Evolutionary conservation across 2,797 vertebrate genomes (phyloP).

Genomic region (Columba guinea): DNA sequence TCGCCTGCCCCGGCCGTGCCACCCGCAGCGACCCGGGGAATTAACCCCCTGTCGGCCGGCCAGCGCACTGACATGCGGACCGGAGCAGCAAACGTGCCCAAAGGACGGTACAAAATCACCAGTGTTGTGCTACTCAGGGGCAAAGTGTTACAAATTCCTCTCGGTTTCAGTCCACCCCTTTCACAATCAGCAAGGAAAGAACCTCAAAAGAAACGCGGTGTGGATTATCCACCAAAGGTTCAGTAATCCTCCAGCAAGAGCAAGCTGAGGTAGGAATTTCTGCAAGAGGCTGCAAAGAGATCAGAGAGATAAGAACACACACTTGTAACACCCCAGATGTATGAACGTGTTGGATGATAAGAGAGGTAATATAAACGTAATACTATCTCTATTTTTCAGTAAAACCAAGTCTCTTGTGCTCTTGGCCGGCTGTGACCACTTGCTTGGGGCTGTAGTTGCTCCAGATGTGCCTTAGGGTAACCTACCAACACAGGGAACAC

Average conservation of each 20-base stretch:
- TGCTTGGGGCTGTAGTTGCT: neutral
- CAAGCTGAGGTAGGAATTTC: neutral
- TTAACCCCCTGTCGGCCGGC: too few species aligned
- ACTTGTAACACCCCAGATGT: neutral
- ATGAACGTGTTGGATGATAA: neutral
- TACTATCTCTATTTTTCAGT: neutral
- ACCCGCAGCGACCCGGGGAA: too few species aligned
- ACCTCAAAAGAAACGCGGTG: neutral
- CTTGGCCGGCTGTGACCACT: neutral
- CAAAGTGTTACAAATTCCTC: neutral
- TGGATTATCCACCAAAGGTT: neutral
- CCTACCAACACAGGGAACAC: neutral
- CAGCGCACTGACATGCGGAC: neutral
- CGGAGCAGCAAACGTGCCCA: neutral
- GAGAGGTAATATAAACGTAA: neutral
- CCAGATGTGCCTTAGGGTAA: neutral
- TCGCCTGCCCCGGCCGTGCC: too few species aligned
- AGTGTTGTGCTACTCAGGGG: accelerated
- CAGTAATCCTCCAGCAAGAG: neutral
- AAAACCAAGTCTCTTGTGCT: neutral
- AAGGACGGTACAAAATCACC: neutral
- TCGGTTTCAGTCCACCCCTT: neutral
- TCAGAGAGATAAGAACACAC: neutral
- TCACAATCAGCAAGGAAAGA: neutral
- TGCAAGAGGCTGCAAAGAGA: neutral